Percentiles rank a stretch among this genome's conserved stretches.
Evolutionary conservation across 2,888 invertebrate species (phyloP).

Genomic region (Pandemis cinnamomeana): DNA sequence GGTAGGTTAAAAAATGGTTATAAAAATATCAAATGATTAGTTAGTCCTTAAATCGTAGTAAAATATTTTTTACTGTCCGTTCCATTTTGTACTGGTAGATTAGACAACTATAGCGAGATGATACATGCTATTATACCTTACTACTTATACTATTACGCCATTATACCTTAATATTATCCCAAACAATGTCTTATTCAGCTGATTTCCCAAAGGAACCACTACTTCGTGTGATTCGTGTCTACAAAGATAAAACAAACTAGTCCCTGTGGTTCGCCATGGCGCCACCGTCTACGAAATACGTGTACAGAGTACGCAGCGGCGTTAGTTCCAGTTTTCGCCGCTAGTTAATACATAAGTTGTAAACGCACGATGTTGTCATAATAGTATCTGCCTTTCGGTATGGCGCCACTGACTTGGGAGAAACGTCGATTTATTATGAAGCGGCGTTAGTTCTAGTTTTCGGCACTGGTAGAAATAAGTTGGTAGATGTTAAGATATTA

Average conservation of each 20-base stretch:
- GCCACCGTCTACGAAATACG: background rate
- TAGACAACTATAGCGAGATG: background rate
- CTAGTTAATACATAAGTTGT: slow-evolving; percentile 1
- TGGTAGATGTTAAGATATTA: slow-evolving; percentile 9
- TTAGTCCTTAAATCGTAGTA: no score
- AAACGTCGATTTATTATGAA: background rate
- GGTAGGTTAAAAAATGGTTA: no score
- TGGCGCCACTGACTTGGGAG: background rate
- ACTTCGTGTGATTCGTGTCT: slow-evolving; percentile 11
- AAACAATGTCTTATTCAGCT: slow-evolving; percentile 21
- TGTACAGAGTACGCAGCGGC: background rate
- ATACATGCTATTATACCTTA: slow-evolving; percentile 17
- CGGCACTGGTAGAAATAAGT: background rate
- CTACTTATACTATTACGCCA: background rate
- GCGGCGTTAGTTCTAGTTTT: slow-evolving; percentile 2
- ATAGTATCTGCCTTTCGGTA: slow-evolving; percentile 7
- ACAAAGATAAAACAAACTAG: slow-evolving; percentile 19
- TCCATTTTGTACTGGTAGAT: no score
- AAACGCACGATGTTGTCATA: background rate
- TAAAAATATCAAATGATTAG: no score
- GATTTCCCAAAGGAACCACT: slow-evolving; percentile 29
- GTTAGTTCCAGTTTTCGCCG: slow-evolving; percentile 12
- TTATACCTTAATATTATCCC: slow-evolving; percentile 31
- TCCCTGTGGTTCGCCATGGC: background rate
- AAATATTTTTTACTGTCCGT: no score